Evolutionary conservation across 1,140 invertebrate species (phyloP).

Genomic region (Drosophila parabipectinata): DNA sequence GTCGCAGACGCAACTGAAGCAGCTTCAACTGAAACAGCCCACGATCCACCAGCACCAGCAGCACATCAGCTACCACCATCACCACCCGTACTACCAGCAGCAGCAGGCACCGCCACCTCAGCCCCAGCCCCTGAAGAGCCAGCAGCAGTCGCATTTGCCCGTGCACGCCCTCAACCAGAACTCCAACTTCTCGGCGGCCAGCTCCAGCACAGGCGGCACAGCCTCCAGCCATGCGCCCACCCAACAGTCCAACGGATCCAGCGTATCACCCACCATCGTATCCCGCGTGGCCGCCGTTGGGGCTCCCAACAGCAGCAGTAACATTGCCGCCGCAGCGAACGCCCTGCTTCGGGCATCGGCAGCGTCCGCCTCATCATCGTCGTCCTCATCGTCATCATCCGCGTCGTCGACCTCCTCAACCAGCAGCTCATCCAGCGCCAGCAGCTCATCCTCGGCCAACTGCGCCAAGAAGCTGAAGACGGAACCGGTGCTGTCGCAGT

Average conservation of each 20-base stretch:
- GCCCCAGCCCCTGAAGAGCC: slow-evolving; percentile 37
- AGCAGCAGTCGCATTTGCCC: slow-evolving; percentile 59
- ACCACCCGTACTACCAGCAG: slow-evolving; percentile 80
- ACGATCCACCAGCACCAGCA: slow-evolving; percentile 80
- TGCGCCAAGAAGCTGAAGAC: slow-evolving; percentile 81
- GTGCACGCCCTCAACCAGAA: slow-evolving; percentile 80
- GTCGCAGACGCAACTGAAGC: slow-evolving; percentile 76
- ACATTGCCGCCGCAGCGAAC: slow-evolving; percentile 69
- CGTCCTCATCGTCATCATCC: slow-evolving; percentile 62
- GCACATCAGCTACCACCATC: slow-evolving; percentile 73
- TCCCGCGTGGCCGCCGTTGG: slow-evolving; percentile 24
- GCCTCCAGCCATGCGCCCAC: slow-evolving; percentile 81
- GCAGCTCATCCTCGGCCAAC: slow-evolving; percentile 59
- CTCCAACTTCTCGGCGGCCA: slow-evolving; percentile 81
- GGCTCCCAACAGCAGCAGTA: slow-evolving; percentile 52
- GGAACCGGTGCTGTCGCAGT: slow-evolving; percentile 75
- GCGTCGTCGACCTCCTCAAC: slow-evolving; percentile 57
- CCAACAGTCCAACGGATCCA: slow-evolving; percentile 78
- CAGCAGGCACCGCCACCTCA: slow-evolving; percentile 49
- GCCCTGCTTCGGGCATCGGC: slow-evolving; percentile 62
- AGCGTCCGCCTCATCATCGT: slow-evolving; percentile 36
- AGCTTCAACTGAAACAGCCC: slow-evolving; percentile 76
- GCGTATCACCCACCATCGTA: slow-evolving; percentile 73
- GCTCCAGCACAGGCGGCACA: slow-evolving; percentile 77
- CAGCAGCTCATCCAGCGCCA: slow-evolving; percentile 36